Evolutionary conservation across 2,113 vertebrate species (phyloP).

Genomic region (Passer domesticus): DNA sequence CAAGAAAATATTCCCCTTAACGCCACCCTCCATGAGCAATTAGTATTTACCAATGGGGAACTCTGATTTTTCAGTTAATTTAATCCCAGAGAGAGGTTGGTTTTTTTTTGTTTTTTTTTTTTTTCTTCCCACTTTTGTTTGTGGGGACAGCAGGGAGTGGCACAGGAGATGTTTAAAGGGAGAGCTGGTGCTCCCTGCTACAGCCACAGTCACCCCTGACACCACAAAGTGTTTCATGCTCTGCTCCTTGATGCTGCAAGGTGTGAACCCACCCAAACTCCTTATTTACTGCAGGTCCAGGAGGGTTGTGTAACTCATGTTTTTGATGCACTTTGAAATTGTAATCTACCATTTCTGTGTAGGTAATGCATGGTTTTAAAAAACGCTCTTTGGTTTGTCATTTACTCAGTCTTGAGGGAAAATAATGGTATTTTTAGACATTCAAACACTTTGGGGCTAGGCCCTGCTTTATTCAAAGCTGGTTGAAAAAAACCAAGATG

Average conservation of each 20-base stretch:
- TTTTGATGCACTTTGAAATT: background rate
- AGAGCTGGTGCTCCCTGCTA: background rate
- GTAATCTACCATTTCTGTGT: background rate
- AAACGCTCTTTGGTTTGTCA: background rate
- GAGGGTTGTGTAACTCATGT: background rate
- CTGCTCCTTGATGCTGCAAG: background rate
- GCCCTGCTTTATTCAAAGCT: background rate
- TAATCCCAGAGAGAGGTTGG: background rate
- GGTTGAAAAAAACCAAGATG: background rate
- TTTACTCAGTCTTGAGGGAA: background rate
- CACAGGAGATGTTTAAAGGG: background rate
- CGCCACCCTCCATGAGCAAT: accelerated
- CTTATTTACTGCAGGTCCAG: background rate
- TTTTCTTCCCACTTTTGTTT: background rate
- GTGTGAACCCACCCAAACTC: background rate
- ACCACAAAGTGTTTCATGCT: accelerated
- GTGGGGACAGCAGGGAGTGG: background rate
- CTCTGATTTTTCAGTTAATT: background rate
- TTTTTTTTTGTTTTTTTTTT: background rate
- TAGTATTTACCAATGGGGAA: background rate
- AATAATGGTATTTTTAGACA: background rate
- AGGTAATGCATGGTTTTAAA: background rate
- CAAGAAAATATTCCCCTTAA: background rate
- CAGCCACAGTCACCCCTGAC: background rate
- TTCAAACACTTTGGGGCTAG: background rate